Evolutionary conservation across 2,113 vertebrate genomes (phyloP).

Genomic region (Gymnobelideus leadbeateri): DNA sequence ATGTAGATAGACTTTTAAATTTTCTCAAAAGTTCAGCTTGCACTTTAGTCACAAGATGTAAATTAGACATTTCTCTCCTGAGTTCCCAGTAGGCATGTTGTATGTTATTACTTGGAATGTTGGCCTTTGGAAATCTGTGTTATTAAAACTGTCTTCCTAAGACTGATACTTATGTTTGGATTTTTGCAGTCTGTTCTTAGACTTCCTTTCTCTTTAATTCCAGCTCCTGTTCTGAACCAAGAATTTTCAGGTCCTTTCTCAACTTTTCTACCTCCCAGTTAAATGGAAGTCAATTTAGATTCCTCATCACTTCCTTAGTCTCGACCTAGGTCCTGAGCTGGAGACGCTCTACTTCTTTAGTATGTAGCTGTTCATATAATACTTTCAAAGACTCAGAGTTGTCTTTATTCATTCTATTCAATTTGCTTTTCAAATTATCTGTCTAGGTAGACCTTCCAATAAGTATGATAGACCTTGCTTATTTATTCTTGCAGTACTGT

Average conservation of each 20-base stretch:
- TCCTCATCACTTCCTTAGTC: conserved; percentile 97
- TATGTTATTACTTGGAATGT: conserved; percentile 83
- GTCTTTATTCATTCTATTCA: conserved; percentile 94
- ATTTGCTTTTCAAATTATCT: conserved; percentile 91
- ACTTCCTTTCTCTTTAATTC: conserved; percentile 89
- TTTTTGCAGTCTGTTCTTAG: conserved; percentile 86
- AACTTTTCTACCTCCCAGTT: conserved; percentile 93
- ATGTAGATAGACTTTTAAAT: conserved; percentile 84
- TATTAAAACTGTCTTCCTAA: too few species aligned
- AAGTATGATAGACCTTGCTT: conserved; percentile 96
- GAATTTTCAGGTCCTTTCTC: conserved; percentile 90
- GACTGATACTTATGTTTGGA: conserved; percentile 78
- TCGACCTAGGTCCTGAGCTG: conserved; percentile 96
- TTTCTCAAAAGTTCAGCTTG: conserved; percentile 92
- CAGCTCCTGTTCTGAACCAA: conserved; percentile 91
- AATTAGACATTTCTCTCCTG: conserved; percentile 90
- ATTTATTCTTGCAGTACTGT: conserved; percentile 96
- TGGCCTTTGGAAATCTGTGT: too few species aligned
- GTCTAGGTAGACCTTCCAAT: conserved; percentile 95
- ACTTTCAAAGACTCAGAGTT: conserved; percentile 90
- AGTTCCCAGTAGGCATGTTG: conserved; percentile 90
- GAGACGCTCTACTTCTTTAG: conserved; percentile 95
- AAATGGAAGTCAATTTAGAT: conserved; percentile 90
- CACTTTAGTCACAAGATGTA: conserved; percentile 87
- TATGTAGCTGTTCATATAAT: conserved; percentile 95